phyloP scores from a whole-genome alignment of 2,113 vertebrate genomes.

The Micronycteris hirsuta region DNA sequence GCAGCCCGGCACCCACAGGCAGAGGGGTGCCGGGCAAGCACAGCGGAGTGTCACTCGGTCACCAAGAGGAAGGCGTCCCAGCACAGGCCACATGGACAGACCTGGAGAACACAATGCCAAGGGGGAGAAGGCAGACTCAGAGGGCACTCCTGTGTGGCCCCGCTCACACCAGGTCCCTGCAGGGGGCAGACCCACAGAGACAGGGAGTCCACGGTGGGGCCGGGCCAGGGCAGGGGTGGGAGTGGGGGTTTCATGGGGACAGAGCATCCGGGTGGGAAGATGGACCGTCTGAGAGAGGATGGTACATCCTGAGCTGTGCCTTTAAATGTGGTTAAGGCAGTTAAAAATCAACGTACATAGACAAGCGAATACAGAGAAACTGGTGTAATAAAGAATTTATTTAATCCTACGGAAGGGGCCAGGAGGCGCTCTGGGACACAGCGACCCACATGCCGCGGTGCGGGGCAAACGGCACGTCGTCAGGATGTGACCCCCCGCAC shows the following conservation, averaged over 20 bases:
- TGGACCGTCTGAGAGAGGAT: too few relatives aligned
- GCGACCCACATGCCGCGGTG: background rate
- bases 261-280: background rate
- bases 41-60: too few relatives aligned
- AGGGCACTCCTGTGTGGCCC: background rate
- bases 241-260: background rate
- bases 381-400: background rate
- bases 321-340: fast-evolving
- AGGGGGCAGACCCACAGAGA: background rate
- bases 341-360: background rate
- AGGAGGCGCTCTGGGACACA: background rate
- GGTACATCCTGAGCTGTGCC: background rate
- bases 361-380: background rate
- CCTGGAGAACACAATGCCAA: background rate
- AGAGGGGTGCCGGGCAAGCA: too few relatives aligned
- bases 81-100: background rate
- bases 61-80: too few relatives aligned
- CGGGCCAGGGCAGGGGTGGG: background rate
- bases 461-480: background rate
- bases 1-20: too few relatives aligned
- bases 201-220: background rate
- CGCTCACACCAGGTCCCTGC: background rate
- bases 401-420: background rate
- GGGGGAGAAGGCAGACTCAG: background rate
- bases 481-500: background rate